Percentiles rank a stretch among this genome's conserved stretches.
These are phyloP conservation scores for Drosophila melanogaster DNA, from an alignment of 1,140 invertebrate species.

Conservation along the genomic window Release_6_plus_ISO1_MT NT_033777.3:29795501-29796000, in stretches of 20 bases:
- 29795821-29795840: conserved; percentile 24
- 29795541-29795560: conserved; percentile 84
- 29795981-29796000: conserved; percentile 78
- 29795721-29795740: conserved; percentile 36
- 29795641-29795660: conserved; percentile 86
- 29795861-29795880: conserved; percentile 78
- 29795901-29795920: conserved; percentile 69
- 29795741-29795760: conserved; percentile 50
- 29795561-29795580: conserved; percentile 86
- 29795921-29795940: conserved; percentile 76
- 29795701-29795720: conserved; percentile 34
- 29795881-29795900: conserved; percentile 81
- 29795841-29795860: conserved; percentile 69
- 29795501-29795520: conserved; percentile 85
- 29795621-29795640: conserved; percentile 86
- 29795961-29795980: conserved; percentile 72
- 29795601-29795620: conserved; percentile 85
- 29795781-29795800: conserved; percentile 21
- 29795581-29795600: conserved; percentile 85
- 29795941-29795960: conserved; percentile 64
- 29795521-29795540: conserved; percentile 86
- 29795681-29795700: conserved; percentile 9
- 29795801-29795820: conserved; percentile 40
- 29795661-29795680: conserved; percentile 70
- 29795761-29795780: conserved; percentile 44